Evolutionary conservation across 1,140 invertebrate genomes (phyloP).

Genomic region (Drosophila gunungcola): DNA sequence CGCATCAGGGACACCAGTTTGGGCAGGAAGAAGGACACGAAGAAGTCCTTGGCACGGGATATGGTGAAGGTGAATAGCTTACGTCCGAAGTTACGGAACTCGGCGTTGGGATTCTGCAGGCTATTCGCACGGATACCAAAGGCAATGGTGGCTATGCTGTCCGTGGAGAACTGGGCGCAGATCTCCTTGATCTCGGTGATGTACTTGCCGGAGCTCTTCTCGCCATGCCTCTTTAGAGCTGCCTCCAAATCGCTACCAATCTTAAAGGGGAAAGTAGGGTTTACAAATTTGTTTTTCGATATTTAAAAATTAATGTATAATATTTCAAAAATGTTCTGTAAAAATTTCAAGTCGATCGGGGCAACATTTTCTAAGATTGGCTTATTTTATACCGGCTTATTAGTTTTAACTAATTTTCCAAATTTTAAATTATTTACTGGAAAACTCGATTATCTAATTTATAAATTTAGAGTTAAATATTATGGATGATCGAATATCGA

Average conservation of each 20-base stretch:
- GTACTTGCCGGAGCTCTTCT: conserved; percentile 7
- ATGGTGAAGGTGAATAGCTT: conserved; percentile 86
- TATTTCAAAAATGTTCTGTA: too few relatives aligned
- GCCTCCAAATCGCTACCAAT: conserved; percentile 61
- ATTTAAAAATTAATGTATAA: too few relatives aligned
- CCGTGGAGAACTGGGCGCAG: conserved; percentile 86
- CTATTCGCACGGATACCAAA: conserved; percentile 87
- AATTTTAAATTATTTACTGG: too few relatives aligned
- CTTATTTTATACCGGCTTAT: too few relatives aligned
- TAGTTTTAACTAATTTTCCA: too few relatives aligned
- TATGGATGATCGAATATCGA: too few relatives aligned
- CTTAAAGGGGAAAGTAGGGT: conserved; percentile 11
- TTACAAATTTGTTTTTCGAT: too few relatives aligned
- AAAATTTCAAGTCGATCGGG: too few relatives aligned
- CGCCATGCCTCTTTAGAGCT: conserved; percentile 18
- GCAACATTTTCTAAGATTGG: too few relatives aligned
- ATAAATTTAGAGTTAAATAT: too few relatives aligned
- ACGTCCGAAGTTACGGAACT: conserved; percentile 82
- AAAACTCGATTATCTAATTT: too few relatives aligned
- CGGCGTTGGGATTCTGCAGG: conserved; percentile 85
- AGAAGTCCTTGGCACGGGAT: conserved; percentile 85
- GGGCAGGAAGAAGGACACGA: conserved; percentile 85
- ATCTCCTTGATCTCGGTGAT: conserved; percentile 84
- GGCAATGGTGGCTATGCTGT: conserved; percentile 87
- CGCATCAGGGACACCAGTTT: conserved; percentile 59